These are phyloP conservation scores for Bicyclus anynana DNA, from an alignment of 1,140 invertebrate genomes.

Conservation along the genomic window DNA sequence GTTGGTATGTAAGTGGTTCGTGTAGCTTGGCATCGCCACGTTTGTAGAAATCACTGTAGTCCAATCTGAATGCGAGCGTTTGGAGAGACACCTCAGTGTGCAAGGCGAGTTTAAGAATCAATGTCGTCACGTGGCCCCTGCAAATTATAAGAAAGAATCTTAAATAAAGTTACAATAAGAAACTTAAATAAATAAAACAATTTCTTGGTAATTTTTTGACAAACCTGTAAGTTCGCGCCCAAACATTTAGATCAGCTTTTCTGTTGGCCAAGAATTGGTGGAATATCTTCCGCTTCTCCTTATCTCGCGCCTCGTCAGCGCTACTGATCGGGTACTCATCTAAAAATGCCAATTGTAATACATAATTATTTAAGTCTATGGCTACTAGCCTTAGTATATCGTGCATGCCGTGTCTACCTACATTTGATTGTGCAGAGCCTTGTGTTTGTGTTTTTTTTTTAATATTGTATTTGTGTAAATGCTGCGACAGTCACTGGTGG, in stretches of 20 bases:
- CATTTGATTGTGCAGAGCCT: too few relatives aligned
- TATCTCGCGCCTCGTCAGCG: constrained; percentile 77
- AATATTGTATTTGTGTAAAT: too few relatives aligned
- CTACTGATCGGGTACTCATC: constrained; percentile 79
- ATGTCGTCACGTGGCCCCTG: constrained; percentile 86
- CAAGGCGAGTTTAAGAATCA: constrained; percentile 87
- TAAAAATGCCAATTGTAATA: constrained; percentile 53
- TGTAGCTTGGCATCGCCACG: constrained; percentile 85
- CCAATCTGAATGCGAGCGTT: constrained; percentile 91
- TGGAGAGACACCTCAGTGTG: constrained; percentile 89
- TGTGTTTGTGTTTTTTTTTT: too few relatives aligned
- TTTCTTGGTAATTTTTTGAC: too few relatives aligned
- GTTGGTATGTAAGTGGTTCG: constrained; percentile 85
- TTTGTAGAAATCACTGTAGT: constrained; percentile 95
- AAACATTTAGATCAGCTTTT: constrained; percentile 81
- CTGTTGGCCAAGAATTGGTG: constrained; percentile 80
- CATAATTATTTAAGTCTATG: too few relatives aligned
- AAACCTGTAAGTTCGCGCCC: constrained; percentile 81
- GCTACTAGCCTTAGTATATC: too few relatives aligned
- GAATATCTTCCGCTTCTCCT: constrained; percentile 80
- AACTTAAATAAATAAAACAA: too few relatives aligned
- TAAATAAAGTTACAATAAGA: too few relatives aligned
- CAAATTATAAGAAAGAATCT: too few relatives aligned
- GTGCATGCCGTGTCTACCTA: too few relatives aligned
- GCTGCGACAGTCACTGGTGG: too few relatives aligned